Conservation (phyloP, 2,888 invertebrate species). For the Tromatobia lineatoria region DNA sequence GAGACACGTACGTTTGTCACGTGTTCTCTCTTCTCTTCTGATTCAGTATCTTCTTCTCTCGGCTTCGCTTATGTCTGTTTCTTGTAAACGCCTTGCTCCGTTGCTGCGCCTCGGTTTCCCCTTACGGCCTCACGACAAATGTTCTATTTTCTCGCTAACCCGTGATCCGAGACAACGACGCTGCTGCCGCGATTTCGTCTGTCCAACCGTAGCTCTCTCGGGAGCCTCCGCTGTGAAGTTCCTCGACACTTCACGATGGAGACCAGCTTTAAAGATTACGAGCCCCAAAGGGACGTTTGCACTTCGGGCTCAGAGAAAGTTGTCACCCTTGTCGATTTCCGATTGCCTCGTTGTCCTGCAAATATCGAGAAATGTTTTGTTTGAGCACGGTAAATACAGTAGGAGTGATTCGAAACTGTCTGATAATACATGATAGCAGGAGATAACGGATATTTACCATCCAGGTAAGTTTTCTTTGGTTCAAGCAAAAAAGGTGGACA, state of each 20-base stretch:
- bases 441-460: neutral
- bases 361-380: conserved; percentile 11
- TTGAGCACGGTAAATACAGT: neutral
- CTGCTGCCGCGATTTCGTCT: conserved; percentile 29
- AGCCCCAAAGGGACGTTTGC: neutral
- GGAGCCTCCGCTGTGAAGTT: neutral
- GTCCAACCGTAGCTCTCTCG: neutral
- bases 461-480: neutral
- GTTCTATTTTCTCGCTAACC: conserved; percentile 55
- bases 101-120: neutral
- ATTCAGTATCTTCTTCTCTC: conserved; percentile 2
- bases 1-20: neutral
- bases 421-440: neutral
- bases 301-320: neutral
- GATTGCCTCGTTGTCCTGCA: conserved; percentile 22
- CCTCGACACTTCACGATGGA: conserved; percentile 5
- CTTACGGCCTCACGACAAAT: conserved; percentile 20
- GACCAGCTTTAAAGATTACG: conserved; percentile 16
- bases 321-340: neutral
- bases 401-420: neutral
- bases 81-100: conserved; percentile 3
- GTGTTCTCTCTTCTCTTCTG: conserved; percentile 14
- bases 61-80: conserved; percentile 23
- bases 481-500: too few relatives aligned
- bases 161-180: conserved; percentile 31